phyloP scores from a whole-genome alignment of 2,113 vertebrate genomes.

The Anhinga anhinga region DNA sequence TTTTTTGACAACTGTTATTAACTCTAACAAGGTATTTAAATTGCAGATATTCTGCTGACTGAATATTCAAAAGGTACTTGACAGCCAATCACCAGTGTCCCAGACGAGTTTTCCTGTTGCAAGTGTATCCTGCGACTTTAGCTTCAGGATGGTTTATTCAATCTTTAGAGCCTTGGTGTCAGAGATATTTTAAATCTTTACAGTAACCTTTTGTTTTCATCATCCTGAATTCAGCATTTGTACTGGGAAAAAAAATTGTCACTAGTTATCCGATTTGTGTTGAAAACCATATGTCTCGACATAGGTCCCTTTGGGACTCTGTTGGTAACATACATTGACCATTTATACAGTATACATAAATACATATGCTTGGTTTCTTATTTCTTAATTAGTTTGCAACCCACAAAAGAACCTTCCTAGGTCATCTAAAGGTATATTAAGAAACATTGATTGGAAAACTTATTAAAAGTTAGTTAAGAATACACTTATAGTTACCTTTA shows the following conservation, averaged over 20 bases:
- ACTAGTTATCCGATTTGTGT: not conserved
- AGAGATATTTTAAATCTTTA: not conserved
- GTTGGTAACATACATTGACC: not conserved
- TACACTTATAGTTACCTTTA: not conserved
- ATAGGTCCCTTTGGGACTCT: not conserved
- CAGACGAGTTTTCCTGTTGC: not conserved
- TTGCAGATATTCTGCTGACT: slow-evolving; percentile 65
- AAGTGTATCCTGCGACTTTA: not conserved
- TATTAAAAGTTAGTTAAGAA: not conserved
- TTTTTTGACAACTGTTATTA: slow-evolving; percentile 71
- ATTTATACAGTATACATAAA: not conserved
- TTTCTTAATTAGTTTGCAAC: not conserved
- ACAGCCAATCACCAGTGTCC: not conserved
- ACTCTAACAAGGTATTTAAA: slow-evolving; percentile 70
- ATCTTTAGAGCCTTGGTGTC: not conserved
- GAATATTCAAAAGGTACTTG: slow-evolving; percentile 68
- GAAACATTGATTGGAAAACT: not conserved
- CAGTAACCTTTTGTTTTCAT: not conserved
- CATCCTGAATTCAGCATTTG: not conserved
- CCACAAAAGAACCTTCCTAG: not conserved
- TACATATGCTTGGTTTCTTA: not conserved
- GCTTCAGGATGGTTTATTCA: not conserved
- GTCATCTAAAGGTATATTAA: not conserved
- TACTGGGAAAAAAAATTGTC: not conserved
- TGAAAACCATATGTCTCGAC: not conserved